Conservation (phyloP, 2,113 vertebrate species). For the Saguinus midas region DNA sequence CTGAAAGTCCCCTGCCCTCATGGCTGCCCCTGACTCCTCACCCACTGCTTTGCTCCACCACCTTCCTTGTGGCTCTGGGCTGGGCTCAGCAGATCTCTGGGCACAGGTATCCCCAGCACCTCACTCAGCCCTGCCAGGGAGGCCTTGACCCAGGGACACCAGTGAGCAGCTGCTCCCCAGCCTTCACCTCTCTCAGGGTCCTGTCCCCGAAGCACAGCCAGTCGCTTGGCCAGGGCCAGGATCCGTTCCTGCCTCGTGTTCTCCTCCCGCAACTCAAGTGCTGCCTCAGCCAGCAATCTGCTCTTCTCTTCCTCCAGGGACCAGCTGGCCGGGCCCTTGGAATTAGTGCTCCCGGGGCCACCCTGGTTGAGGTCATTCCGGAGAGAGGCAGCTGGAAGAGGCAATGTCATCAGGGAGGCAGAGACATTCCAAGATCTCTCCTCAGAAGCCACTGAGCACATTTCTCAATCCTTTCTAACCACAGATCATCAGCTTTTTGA, state of each 20-base stretch:
- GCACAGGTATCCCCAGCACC: background rate
- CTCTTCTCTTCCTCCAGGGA: constrained; percentile 90
- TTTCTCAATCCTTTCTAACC: background rate
- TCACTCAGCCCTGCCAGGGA: background rate
- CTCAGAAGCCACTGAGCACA: background rate
- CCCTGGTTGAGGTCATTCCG: constrained; percentile 91
- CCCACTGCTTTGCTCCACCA: background rate
- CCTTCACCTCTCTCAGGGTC: constrained; percentile 91
- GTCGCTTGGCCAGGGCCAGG: constrained; percentile 89
- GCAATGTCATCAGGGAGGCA: background rate
- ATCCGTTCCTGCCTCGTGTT: constrained; percentile 88
- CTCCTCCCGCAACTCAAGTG: constrained; percentile 88
- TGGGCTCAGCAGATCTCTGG: background rate
- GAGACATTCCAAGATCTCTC: background rate
- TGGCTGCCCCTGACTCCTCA: background rate
- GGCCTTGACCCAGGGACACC: background rate
- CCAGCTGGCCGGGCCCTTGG: constrained; percentile 82
- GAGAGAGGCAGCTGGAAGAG: constrained; percentile 76
- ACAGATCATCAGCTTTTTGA: background rate
- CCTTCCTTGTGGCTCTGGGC: background rate
- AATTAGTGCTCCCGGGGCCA: constrained; percentile 47
- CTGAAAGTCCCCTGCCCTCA: background rate
- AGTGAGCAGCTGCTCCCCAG: background rate
- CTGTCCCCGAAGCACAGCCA: constrained; percentile 90
- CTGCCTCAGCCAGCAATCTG: constrained; percentile 90